phyloP scores from a whole-genome alignment of 2,113 vertebrate species.

The Myrmecophaga tridactyla region DNA sequence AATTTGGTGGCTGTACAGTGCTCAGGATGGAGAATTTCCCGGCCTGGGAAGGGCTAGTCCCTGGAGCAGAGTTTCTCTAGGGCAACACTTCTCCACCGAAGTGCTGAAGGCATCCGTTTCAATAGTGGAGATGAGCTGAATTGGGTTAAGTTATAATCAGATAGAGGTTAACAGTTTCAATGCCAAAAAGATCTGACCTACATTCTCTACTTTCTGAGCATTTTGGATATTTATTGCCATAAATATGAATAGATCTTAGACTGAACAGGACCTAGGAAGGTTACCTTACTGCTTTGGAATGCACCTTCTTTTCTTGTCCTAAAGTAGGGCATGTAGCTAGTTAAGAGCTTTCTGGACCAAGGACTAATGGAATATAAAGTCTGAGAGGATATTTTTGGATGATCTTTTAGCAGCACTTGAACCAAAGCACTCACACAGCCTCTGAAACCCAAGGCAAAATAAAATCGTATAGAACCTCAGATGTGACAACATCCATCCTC shows the following conservation, averaged over 20 bases:
- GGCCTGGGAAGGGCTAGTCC: not conserved
- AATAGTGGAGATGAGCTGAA: not conserved
- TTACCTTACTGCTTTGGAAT: not conserved
- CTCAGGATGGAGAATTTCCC: not conserved
- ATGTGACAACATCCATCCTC: not conserved
- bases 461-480: not conserved
- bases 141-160: not conserved
- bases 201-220: not conserved
- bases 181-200: not conserved
- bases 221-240: not conserved
- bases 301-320: not conserved
- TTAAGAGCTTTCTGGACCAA: constrained; percentile 9
- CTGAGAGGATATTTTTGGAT: not conserved
- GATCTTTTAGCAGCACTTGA: not conserved
- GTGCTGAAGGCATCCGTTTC: not conserved
- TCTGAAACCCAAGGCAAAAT: constrained; percentile 1
- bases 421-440: not conserved
- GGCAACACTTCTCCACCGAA: not conserved
- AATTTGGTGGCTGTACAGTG: not conserved
- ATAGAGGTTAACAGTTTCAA: not conserved
- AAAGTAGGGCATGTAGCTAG: not conserved
- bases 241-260: not conserved
- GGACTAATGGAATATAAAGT: not conserved
- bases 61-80: not conserved
- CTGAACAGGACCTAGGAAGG: not conserved